Conservation (phyloP, 2,888 invertebrate species). For the Pollenia amentaria region DNA sequence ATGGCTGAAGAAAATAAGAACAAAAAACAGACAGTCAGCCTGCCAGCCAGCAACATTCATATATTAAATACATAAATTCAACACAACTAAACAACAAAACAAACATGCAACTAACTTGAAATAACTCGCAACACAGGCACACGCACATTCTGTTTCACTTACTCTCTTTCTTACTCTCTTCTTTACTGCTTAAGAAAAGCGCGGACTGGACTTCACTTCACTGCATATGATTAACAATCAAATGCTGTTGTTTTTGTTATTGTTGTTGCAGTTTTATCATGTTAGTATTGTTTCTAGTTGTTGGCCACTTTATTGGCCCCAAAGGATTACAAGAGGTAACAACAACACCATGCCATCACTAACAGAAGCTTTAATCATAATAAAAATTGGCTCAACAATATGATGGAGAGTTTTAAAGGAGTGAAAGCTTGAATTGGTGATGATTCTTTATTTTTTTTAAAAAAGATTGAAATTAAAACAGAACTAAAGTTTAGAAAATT, state of each 20-base stretch:
- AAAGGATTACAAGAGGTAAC: conserved; percentile 71
- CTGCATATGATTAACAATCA: conserved; percentile 76
- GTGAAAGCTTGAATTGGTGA: neutral
- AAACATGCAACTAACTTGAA: conserved; percentile 20
- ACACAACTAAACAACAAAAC: conserved; percentile 4
- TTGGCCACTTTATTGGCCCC: conserved; percentile 74
- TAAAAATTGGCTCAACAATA: conserved; percentile 24
- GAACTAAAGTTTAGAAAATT: too few relatives aligned
- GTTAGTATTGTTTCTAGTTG: conserved; percentile 54
- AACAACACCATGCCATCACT: conserved; percentile 20
- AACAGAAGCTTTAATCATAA: conserved; percentile 65
- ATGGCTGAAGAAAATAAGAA: conserved; percentile 39
- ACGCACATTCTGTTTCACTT: neutral
- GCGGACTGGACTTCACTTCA: conserved; percentile 63
- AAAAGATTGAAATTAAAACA: too few relatives aligned
- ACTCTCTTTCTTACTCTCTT: conserved; percentile 12
- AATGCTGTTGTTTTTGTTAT: conserved; percentile 51
- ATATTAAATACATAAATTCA: conserved; percentile 9
- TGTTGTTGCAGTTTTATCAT: conserved; percentile 38
- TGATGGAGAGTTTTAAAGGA: neutral
- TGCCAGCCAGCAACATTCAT: conserved; percentile 9
- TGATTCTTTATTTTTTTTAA: neutral
- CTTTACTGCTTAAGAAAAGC: neutral
- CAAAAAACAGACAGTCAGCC: conserved; percentile 15
- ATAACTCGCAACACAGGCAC: conserved; percentile 14